Evolutionary conservation across 2,888 invertebrate genomes (phyloP).

Genomic region (Xanthia togata): DNA sequence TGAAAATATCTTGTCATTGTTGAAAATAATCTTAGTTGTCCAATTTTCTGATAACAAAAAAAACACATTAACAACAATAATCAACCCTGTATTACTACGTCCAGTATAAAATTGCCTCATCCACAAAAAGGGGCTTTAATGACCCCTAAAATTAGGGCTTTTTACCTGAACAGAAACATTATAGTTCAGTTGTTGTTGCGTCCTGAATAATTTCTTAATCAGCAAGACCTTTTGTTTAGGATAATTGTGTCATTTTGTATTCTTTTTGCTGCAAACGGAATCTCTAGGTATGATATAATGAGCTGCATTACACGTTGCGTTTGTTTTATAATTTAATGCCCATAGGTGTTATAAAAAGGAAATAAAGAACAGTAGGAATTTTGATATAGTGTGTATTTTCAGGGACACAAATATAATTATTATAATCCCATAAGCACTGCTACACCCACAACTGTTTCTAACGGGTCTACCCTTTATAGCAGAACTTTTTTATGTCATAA

Average conservation of each 20-base stretch:
- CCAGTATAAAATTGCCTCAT: conserved; percentile 36
- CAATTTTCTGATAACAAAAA: too few relatives aligned
- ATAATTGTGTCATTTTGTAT: conserved; percentile 84
- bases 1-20: too few relatives aligned
- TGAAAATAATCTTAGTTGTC: too few relatives aligned
- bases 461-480: too few relatives aligned
- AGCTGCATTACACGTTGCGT: conserved; percentile 49
- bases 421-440: neutral
- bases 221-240: conserved; percentile 81
- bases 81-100: conserved; percentile 1
- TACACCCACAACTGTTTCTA: neutral
- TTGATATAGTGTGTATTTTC: neutral
- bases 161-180: conserved; percentile 47
- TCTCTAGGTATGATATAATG: conserved; percentile 69
- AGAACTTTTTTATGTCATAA: too few relatives aligned
- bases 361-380: too few relatives aligned
- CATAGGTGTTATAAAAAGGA: neutral
- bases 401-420: neutral
- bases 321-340: neutral
- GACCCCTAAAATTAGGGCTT: conserved; percentile 67
- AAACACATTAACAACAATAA: neutral
- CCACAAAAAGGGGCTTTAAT: conserved; percentile 69
- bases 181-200: conserved; percentile 69
- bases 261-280: conserved; percentile 75
- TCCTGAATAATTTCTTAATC: conserved; percentile 83